Percentiles rank a stretch among this genome's conserved stretches.
Conservation (phyloP, 1,140 invertebrate genomes). For the Drosophila chauvacae region DNA sequence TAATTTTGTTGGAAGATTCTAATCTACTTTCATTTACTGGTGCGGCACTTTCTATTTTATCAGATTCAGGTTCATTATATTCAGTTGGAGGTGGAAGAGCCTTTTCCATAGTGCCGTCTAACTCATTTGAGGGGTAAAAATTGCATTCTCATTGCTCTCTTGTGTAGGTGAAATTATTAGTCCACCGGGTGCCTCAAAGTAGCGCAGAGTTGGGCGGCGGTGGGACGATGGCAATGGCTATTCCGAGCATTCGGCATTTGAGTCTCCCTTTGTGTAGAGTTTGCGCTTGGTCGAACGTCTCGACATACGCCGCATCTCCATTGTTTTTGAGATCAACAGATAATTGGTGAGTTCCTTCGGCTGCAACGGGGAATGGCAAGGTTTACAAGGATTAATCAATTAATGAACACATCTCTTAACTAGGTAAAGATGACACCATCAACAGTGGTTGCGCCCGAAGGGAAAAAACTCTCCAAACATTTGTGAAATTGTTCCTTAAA, state of each 20-base stretch:
- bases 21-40: background rate
- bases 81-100: constrained; percentile 2
- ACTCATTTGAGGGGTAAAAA: background rate
- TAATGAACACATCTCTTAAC: no score
- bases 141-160: background rate
- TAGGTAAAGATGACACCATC: no score
- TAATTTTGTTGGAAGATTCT: background rate
- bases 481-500: no score
- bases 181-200: background rate
- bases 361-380: constrained; percentile 12
- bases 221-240: constrained; percentile 44
- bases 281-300: constrained; percentile 31
- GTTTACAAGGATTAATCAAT: background rate
- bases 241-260: constrained; percentile 28
- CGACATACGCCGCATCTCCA: constrained; percentile 21
- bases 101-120: background rate
- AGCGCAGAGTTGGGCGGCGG: constrained; percentile 48
- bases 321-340: constrained; percentile 26
- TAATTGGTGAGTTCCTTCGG: constrained; percentile 49
- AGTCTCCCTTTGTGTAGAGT: constrained; percentile 68
- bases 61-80: background rate
- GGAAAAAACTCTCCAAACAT: no score
- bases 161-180: no score
- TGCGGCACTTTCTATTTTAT: background rate
- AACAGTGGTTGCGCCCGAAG: no score